phyloP scores from a whole-genome alignment of 23 tunicate genomes.

The Corella eumyota region DNA sequence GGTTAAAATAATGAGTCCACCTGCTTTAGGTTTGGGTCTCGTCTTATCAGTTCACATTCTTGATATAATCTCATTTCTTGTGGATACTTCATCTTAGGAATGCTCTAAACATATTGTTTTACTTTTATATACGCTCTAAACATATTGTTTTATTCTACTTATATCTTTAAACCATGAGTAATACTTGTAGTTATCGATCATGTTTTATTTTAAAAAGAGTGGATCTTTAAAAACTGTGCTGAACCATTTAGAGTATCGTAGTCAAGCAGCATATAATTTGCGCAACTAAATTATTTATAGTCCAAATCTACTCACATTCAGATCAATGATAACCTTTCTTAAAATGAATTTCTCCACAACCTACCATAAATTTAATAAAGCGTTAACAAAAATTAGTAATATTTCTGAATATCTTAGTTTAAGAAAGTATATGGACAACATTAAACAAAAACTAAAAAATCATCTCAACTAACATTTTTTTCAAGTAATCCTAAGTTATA shows the following conservation, averaged over 20 bases:
- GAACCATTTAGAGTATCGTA: no score
- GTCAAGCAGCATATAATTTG: no score
- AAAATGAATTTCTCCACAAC: constrained; percentile 45
- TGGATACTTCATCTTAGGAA: constrained; percentile 41
- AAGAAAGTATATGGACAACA: neutral
- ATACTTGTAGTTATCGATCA: no score
- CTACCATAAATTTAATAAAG: constrained; percentile 15
- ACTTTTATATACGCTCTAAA: no score
- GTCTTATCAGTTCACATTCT: constrained; percentile 40
- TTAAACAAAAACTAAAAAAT: neutral
- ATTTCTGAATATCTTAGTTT: no score
- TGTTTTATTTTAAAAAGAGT: no score
- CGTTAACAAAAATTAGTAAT: no score
- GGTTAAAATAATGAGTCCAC: no score
- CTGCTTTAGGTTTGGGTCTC: no score
- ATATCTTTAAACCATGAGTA: no score
- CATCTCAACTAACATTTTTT: constrained; percentile 26
- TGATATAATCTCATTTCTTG: constrained; percentile 34
- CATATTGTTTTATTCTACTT: no score
- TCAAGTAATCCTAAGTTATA: constrained; percentile 25
- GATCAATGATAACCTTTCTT: constrained; percentile 18
- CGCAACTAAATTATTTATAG: neutral
- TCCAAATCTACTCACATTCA: constrained; percentile 27
- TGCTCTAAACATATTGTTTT: constrained; percentile 3
- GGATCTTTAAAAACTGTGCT: no score